Percentiles rank a stretch among this genome's conserved stretches.
These are phyloP conservation scores for Hippocampus zosterae DNA, from an alignment of 2,113 vertebrate genomes.

Conservation along the genomic window DNA sequence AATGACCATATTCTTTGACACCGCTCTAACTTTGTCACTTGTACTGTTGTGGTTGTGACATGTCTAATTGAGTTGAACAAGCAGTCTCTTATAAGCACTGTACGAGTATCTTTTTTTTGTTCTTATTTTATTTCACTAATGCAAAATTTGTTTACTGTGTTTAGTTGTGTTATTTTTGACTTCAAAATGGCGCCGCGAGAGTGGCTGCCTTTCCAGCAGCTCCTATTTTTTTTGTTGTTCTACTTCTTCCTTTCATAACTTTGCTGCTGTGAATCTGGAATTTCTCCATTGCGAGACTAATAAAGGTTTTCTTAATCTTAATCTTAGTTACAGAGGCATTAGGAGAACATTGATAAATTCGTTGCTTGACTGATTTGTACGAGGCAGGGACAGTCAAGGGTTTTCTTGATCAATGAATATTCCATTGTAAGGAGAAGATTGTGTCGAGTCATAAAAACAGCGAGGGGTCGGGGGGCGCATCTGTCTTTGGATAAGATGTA, in stretches of 20 bases:
- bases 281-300: too few species aligned
- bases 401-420: too few species aligned
- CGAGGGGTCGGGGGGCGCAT: background rate
- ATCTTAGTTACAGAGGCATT: background rate
- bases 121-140: background rate
- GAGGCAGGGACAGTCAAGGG: too few species aligned
- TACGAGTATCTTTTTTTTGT: background rate
- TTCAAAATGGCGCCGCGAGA: too few species aligned
- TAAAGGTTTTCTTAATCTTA: too few species aligned
- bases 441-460: too few species aligned
- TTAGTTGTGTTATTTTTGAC: too few species aligned
- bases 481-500: background rate
- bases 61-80: background rate
- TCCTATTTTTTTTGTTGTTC: too few species aligned
- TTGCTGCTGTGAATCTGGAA: too few species aligned
- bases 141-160: background rate
- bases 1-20: background rate
- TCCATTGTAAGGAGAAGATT: too few species aligned
- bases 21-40: conserved; percentile 4
- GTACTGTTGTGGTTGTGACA: conserved; percentile 23
- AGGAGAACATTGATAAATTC: background rate
- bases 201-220: too few species aligned
- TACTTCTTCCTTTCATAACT: too few species aligned
- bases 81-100: background rate
- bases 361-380: background rate